A percentile compares a stretch with the other conserved stretches of the same genome.
These are phyloP conservation scores for Halictus ligatus DNA, from an alignment of 2,888 invertebrate species.

Conservation along the genomic window DNA sequence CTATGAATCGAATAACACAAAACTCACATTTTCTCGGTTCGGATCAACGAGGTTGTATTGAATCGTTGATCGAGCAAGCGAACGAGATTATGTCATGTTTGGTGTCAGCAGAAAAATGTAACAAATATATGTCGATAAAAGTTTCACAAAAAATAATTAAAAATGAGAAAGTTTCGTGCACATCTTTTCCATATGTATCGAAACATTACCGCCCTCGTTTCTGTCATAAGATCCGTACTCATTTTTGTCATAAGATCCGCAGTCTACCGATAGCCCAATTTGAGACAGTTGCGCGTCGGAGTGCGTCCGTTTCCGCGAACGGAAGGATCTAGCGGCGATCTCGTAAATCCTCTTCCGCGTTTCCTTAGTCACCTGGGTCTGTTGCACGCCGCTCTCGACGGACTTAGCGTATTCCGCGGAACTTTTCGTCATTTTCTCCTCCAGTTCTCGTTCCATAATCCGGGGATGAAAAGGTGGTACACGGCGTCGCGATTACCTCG, in stretches of 20 bases:
- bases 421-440: constrained; percentile 53
- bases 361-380: constrained; percentile 76
- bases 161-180: background rate
- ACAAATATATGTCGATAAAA: background rate
- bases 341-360: constrained; percentile 1
- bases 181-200: background rate
- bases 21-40: too few relatives aligned
- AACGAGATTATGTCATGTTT: too few relatives aligned
- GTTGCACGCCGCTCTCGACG: constrained; percentile 77
- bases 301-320: background rate
- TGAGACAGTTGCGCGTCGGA: background rate
- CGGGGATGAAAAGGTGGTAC: background rate
- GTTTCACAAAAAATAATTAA: background rate
- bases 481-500: background rate
- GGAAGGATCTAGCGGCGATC: background rate
- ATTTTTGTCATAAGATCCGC: too few relatives aligned
- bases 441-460: constrained; percentile 43
- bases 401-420: constrained; percentile 78
- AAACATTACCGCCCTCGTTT: too few relatives aligned
- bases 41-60: too few relatives aligned
- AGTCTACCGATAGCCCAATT: background rate
- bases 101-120: too few relatives aligned
- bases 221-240: too few relatives aligned
- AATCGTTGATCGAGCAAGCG: too few relatives aligned
- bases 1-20: too few relatives aligned